Percentiles rank a stretch among this genome's conserved stretches.
These are phyloP conservation scores for Drosophila orosa DNA, from an alignment of 1,140 invertebrate species.

Conservation along the genomic window DNA sequence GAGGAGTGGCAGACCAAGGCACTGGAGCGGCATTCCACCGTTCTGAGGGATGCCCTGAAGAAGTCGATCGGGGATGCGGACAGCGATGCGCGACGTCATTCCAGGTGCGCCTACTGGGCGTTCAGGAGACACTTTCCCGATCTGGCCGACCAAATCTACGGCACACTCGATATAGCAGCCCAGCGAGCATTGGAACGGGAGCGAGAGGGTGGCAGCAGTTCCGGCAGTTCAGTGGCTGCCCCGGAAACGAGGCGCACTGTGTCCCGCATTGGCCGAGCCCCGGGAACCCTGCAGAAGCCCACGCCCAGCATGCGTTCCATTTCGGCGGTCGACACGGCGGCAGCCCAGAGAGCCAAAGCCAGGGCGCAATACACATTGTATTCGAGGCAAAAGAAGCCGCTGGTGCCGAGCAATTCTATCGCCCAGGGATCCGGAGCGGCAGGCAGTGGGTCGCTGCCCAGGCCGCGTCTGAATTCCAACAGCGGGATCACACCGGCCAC, in stretches of 20 bases:
- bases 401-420: slow-evolving; percentile 77
- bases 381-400: slow-evolving; percentile 87
- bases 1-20: slow-evolving; percentile 93
- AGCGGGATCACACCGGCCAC: slow-evolving; percentile 77
- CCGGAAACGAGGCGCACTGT: slow-evolving; percentile 60
- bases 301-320: slow-evolving; percentile 89
- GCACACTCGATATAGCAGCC: slow-evolving; percentile 92
- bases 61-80: slow-evolving; percentile 97
- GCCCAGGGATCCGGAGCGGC: slow-evolving; percentile 84
- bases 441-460: slow-evolving; percentile 84
- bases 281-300: slow-evolving; percentile 69
- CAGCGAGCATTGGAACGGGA: slow-evolving; percentile 92
- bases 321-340: slow-evolving; percentile 96
- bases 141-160: slow-evolving; percentile 93
- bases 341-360: slow-evolving; percentile 93
- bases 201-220: slow-evolving; percentile 61
- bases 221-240: slow-evolving; percentile 12
- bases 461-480: slow-evolving; percentile 60
- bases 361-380: slow-evolving; percentile 91
- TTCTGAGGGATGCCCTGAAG: slow-evolving; percentile 93
- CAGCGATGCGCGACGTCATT: slow-evolving; percentile 91
- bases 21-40: slow-evolving; percentile 92
- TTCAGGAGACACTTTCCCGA: slow-evolving; percentile 96
- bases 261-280: slow-evolving; percentile 66
- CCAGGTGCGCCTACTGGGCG: slow-evolving; percentile 94